These are phyloP conservation scores for Lontra canadensis DNA, from an alignment of 2,113 vertebrate genomes.

Conservation along the genomic window DNA sequence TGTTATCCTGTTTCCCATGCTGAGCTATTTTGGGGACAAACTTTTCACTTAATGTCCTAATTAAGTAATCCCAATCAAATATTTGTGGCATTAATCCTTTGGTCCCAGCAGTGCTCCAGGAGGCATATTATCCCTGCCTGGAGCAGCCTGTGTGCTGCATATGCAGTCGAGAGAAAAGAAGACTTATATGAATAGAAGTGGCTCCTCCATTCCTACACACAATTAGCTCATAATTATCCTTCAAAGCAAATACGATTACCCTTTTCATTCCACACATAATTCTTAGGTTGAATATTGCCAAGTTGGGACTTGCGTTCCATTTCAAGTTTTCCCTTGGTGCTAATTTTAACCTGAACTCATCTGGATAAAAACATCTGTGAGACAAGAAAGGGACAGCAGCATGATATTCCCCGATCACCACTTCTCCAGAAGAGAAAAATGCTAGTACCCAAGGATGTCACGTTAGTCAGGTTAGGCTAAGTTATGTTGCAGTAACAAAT, in stretches of 20 bases:
- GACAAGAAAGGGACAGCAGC: slow-evolving; percentile 10
- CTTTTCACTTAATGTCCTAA: slow-evolving; percentile 38
- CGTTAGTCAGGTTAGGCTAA: not conserved
- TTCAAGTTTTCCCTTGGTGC: slow-evolving; percentile 57
- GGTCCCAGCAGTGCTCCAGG: not conserved
- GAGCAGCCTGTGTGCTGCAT: not conserved
- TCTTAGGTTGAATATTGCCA: slow-evolving; percentile 56
- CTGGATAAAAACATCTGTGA: slow-evolving; percentile 44
- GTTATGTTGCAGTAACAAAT: slow-evolving; percentile 31
- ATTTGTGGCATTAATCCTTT: not conserved
- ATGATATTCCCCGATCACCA: not conserved
- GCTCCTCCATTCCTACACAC: slow-evolving; percentile 1
- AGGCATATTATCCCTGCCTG: not conserved
- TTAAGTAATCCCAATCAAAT: slow-evolving; percentile 10
- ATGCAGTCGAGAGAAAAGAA: not conserved
- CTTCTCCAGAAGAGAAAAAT: slow-evolving; percentile 17
- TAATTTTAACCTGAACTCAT: slow-evolving; percentile 64
- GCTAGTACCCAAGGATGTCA: not conserved
- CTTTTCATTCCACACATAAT: slow-evolving; percentile 64
- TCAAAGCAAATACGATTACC: slow-evolving; percentile 65
- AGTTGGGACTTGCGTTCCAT: slow-evolving; percentile 31
- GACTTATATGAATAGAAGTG: not conserved
- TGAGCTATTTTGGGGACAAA: slow-evolving; percentile 24
- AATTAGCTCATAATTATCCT: slow-evolving; percentile 57
- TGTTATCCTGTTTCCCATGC: slow-evolving; percentile 15